A percentile compares a stretch with the other conserved stretches of the same genome.
These are phyloP conservation scores for Rhopalosiphum padi DNA, from an alignment of 1,140 invertebrate species.

Conservation along the genomic window DNA sequence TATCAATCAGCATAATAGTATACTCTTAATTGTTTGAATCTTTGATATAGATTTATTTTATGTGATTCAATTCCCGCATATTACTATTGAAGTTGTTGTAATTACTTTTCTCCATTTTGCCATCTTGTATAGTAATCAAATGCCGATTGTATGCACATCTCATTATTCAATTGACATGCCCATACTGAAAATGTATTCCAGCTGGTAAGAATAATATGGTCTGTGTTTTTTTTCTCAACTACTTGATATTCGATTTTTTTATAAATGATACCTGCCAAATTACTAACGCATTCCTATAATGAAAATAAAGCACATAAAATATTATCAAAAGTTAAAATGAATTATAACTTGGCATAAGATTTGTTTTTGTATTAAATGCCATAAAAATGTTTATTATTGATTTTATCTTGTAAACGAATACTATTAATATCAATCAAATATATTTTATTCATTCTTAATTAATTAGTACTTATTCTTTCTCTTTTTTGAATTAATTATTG, in stretches of 20 bases:
- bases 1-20: background rate
- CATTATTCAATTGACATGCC: background rate
- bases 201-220: background rate
- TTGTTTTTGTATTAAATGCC: background rate
- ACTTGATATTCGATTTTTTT: conserved; percentile 1
- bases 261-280: conserved; percentile 32
- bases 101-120: conserved; percentile 22
- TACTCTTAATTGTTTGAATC: background rate
- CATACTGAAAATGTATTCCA: conserved; percentile 51
- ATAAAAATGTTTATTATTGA: background rate
- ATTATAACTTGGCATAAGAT: too few species aligned
- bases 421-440: too few species aligned
- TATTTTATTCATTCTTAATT: too few species aligned
- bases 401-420: background rate
- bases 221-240: background rate
- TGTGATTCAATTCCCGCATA: background rate
- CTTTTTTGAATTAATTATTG: background rate
- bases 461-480: too few species aligned
- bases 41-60: background rate
- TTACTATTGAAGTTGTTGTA: background rate
- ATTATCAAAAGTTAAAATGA: background rate
- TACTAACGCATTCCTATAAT: background rate
- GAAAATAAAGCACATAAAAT: background rate
- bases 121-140: conserved; percentile 14
- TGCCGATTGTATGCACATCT: background rate